Evolutionary conservation across 2,113 vertebrate genomes (phyloP).

Genomic region (Antigone vipio): DNA sequence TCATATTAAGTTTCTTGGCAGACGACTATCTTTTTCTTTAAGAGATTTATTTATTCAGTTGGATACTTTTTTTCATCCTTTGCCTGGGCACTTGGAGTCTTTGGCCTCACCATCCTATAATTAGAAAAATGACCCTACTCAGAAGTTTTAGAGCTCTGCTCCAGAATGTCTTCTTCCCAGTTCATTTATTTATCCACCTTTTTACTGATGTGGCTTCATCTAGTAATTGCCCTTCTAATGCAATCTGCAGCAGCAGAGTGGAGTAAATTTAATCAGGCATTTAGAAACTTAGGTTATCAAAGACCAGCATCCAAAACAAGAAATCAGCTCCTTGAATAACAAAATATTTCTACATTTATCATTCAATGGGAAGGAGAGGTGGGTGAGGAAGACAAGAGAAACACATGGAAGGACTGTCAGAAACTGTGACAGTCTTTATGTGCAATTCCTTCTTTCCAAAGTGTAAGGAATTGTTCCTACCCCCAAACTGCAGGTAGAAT

Average conservation of each 20-base stretch:
- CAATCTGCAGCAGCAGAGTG: neutral
- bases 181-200: slow-evolving; percentile 51
- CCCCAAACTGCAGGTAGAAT: neutral
- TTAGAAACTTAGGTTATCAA: neutral
- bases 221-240: neutral
- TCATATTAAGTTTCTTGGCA: slow-evolving; percentile 78
- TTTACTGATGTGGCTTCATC: slow-evolving; percentile 15
- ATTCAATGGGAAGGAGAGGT: neutral
- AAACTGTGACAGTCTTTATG: neutral
- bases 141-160: slow-evolving; percentile 37
- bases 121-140: slow-evolving; percentile 59
- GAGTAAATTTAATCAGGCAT: neutral
- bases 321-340: neutral
- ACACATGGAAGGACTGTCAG: neutral
- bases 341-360: neutral
- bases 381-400: neutral
- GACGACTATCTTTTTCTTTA: slow-evolving; percentile 70
- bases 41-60: slow-evolving; percentile 79
- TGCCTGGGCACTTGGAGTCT: slow-evolving; percentile 65
- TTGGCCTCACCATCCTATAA: slow-evolving; percentile 59
- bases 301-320: neutral
- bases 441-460: neutral
- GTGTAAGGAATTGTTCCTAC: neutral
- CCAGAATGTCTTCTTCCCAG: neutral
- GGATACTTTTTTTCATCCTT: slow-evolving; percentile 68